A percentile compares a stretch with the other conserved stretches of the same genome.
Evolutionary conservation across 1,140 invertebrate genomes (phyloP).

Genomic region (Cherax quadricarinatus): DNA sequence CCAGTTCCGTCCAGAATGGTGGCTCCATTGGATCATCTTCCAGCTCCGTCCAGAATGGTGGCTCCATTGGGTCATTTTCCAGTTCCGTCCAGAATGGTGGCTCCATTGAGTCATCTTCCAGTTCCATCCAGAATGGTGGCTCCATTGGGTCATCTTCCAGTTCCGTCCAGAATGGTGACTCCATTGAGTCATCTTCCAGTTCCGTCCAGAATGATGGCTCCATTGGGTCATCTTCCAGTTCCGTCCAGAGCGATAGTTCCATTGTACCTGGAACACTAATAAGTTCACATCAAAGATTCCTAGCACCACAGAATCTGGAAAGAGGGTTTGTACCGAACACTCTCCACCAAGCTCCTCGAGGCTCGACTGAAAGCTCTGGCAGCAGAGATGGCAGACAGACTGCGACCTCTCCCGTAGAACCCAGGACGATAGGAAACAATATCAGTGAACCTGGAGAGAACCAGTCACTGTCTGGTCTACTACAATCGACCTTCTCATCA

Average conservation of each 20-base stretch:
- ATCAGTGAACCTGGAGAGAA: too few species aligned
- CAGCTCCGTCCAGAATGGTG: background rate
- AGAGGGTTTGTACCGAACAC: background rate
- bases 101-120: background rate
- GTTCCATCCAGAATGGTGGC: background rate
- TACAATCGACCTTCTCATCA: slow-evolving; percentile 53
- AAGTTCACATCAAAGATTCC: too few species aligned
- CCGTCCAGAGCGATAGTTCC: background rate
- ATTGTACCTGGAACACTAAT: too few species aligned
- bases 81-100: background rate
- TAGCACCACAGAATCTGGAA: too few species aligned
- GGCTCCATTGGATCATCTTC: background rate
- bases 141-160: background rate
- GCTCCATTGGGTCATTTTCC: background rate
- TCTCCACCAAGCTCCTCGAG: background rate
- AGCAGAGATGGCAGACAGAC: background rate
- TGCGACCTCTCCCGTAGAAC: background rate
- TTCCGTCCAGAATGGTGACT: background rate
- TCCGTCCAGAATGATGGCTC: background rate
- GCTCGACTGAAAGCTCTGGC: too few species aligned
- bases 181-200: background rate
- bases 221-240: background rate
- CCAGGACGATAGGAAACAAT: too few species aligned
- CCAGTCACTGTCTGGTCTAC: background rate
- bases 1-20: background rate